Evolutionary conservation across 2,113 vertebrate species (phyloP).

Genomic region (Nothobranchius kuhntae): DNA sequence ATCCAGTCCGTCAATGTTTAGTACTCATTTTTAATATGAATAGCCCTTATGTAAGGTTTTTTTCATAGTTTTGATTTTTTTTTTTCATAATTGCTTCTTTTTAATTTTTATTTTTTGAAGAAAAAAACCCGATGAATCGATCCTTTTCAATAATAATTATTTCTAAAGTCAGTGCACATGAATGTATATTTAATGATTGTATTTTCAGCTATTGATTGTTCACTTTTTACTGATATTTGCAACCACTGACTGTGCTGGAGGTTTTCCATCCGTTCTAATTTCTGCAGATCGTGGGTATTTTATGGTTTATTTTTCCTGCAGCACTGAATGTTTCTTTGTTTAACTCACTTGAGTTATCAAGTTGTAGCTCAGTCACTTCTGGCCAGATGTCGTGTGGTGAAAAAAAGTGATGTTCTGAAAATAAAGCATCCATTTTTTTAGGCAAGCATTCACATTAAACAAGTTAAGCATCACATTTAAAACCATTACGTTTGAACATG

Average conservation of each 20-base stretch:
- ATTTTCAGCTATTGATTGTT: constrained; percentile 49
- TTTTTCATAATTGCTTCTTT: not conserved
- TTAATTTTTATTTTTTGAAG: constrained; percentile 1
- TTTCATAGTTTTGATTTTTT: constrained; percentile 8
- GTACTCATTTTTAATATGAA: not conserved
- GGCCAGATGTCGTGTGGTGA: constrained; percentile 27
- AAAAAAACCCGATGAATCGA: constrained; percentile 23
- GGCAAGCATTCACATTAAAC: constrained; percentile 52
- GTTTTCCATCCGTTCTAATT: not conserved
- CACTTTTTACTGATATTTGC: constrained; percentile 24
- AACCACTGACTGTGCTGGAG: constrained; percentile 16
- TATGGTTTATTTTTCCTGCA: constrained; percentile 27
- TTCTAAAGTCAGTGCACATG: constrained; percentile 52
- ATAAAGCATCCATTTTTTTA: constrained; percentile 6
- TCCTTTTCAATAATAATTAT: constrained; percentile 12
- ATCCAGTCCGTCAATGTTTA: constrained; percentile 31
- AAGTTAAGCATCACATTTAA: constrained; percentile 56
- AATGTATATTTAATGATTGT: constrained; percentile 73
- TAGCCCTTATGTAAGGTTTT: constrained; percentile 1
- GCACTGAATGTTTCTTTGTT: constrained; percentile 52
- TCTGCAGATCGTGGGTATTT: constrained; percentile 22
- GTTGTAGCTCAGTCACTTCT: constrained; percentile 53
- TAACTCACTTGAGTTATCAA: constrained; percentile 62
- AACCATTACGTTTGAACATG: constrained; percentile 54
- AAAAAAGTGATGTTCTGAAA: constrained; percentile 4